A percentile compares a stretch with the other conserved stretches of the same genome.
phyloP scores from a whole-genome alignment of 2,888 invertebrate genomes.

The Teinopalpus imperialis region DNA sequence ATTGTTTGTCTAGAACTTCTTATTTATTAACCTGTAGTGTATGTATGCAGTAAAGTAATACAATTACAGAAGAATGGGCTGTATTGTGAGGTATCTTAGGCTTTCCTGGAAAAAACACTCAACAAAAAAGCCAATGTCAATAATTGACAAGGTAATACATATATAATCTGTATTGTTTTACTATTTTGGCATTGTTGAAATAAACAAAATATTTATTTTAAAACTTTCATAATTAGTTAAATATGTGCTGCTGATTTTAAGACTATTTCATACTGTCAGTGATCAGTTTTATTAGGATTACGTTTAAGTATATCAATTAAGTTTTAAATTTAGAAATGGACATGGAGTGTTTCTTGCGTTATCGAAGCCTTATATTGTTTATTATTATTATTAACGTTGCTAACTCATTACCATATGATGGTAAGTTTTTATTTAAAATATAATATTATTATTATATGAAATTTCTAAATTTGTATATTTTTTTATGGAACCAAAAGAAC shows the following conservation, averaged over 20 bases:
- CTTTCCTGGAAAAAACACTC: too few species aligned
- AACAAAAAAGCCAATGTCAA: too few species aligned
- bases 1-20: too few species aligned
- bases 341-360: slow-evolving; percentile 17
- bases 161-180: too few species aligned
- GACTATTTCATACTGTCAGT: neutral
- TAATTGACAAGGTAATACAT: neutral
- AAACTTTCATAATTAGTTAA: too few species aligned
- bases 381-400: slow-evolving; percentile 37
- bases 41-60: too few species aligned
- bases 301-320: neutral
- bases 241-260: slow-evolving; percentile 3
- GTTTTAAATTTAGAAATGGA: neutral
- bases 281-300: neutral
- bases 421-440: slow-evolving; percentile 41
- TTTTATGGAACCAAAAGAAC: too few species aligned
- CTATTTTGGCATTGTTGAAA: neutral
- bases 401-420: slow-evolving; percentile 53
- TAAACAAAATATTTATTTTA: neutral
- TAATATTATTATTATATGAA: too few species aligned
- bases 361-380: slow-evolving; percentile 35
- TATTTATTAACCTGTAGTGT: too few species aligned
- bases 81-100: too few species aligned
- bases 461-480: too few species aligned
- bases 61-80: too few species aligned